Conservation (phyloP, 92 coral and sea anemone genomes). For the Pocillopora meandrina region DNA sequence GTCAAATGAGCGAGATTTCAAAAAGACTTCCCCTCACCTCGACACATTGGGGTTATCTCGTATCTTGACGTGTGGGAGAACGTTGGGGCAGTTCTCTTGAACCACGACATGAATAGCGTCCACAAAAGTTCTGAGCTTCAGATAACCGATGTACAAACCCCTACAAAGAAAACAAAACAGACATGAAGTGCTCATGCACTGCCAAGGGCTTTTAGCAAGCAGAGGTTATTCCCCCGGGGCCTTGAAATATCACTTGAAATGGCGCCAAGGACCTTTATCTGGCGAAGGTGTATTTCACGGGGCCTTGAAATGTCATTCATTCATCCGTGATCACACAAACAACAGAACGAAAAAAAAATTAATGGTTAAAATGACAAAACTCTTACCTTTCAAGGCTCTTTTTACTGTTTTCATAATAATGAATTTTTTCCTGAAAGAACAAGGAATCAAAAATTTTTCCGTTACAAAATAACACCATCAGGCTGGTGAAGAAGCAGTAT, state of each 20-base stretch:
- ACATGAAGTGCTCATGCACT: no score
- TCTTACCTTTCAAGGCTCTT: conserved; percentile 79
- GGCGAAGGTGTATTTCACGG: background rate
- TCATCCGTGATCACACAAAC: background rate
- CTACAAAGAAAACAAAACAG: conserved; percentile 26
- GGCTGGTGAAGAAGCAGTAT: background rate
- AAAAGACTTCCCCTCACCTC: conserved; percentile 54
- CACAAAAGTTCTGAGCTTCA: conserved; percentile 90
- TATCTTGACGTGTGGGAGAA: conserved; percentile 92
- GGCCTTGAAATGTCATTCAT: background rate
- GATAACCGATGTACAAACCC: conserved; percentile 94
- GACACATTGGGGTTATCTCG: conserved; percentile 98
- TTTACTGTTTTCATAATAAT: conserved; percentile 77
- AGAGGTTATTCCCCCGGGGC: no score
- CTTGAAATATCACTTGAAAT: background rate
- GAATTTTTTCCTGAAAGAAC: conserved; percentile 74
- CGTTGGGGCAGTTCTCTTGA: conserved; percentile 86
- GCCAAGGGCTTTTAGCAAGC: no score
- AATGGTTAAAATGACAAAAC: no score
- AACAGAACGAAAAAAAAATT: background rate
- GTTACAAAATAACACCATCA: no score
- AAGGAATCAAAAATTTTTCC: background rate
- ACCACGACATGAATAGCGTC: conserved; percentile 99
- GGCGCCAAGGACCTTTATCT: background rate
- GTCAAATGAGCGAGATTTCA: background rate